Base-by-base conservation (phyloP, 2,888 invertebrate species). In the Conchocele bisecta region DNA sequence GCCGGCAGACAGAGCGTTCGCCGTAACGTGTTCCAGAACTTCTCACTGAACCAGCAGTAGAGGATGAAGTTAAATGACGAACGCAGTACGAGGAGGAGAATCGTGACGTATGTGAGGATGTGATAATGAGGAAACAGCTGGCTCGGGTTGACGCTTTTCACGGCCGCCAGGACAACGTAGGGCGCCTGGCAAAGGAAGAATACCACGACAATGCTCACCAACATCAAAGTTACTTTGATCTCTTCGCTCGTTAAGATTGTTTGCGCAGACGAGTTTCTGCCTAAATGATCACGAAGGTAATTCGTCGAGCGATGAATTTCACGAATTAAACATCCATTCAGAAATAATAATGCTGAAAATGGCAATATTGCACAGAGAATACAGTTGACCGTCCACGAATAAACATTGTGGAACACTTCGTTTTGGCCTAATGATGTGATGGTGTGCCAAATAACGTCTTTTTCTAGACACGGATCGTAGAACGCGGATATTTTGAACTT, bases 21-120 rank as follows among this genome's bases (percentile, higher is more conserved):
- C 78, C 89, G 89, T 73, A 89, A 86, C 4, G 90, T 90, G 58
- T 82, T 83, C 88, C 88, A 87, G 79, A 90, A 90, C 69, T 88
- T 89, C 75, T 90, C 90, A 60, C 89, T 89, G 83, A 89, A 89
- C 90, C 90, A 90, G 67, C 90, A 90, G 75, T 90, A 90, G 3
- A 90, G 75, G 48, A 90, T 82, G 67, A 90, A 90, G 81, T 90
- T 90, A 35, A 89, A 82, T 9, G 89, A 86, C 0, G 89, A 89
- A 67, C 90, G 87, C 17, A 89, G 61, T 3, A 85, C 84, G 9
- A 89, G 71, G 29, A 89, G 72, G 17, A 86, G 60, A 11, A 73
- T 54, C 2, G 78, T 77, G 9, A 80, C 57, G 26, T 75, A 51
- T 1, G 42, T 61, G 9, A 80, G 46, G n/a, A 75, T 58, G 54